A percentile compares a stretch with the other conserved stretches of the same genome.
These are phyloP conservation scores for Falco rusticolus DNA, from an alignment of 2,797 vertebrate species.

Conservation along the genomic window DNA sequence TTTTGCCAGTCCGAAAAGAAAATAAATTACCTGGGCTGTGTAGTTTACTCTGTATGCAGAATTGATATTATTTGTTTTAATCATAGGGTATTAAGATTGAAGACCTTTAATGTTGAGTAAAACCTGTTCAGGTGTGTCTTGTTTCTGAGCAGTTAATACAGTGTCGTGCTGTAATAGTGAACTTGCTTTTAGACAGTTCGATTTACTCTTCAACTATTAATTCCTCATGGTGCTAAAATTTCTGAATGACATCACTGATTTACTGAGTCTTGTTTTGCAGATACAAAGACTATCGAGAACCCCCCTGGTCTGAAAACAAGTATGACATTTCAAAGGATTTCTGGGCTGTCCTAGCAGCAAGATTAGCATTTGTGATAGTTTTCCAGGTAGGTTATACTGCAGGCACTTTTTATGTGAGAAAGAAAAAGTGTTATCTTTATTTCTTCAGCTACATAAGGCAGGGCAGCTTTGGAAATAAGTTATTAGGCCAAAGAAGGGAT, in stretches of 20 bases:
- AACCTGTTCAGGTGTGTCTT: background rate
- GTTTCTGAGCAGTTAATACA: background rate
- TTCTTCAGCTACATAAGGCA: background rate
- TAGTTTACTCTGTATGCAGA: background rate
- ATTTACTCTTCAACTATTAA: background rate
- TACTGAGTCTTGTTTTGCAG: constrained; percentile 42
- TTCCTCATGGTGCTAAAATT: background rate
- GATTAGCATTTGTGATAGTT: constrained; percentile 92
- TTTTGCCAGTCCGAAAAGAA: background rate
- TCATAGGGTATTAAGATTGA: background rate
- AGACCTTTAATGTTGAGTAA: background rate
- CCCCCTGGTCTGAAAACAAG: constrained; percentile 87
- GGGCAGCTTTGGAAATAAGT: background rate
- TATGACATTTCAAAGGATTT: constrained; percentile 95
- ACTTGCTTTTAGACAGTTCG: background rate
- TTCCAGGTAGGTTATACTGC: constrained; percentile 87
- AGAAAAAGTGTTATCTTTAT: background rate
- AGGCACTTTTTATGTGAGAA: background rate
- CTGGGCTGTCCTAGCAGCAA: constrained; percentile 93
- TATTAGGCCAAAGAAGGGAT: background rate
- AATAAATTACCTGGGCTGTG: background rate
- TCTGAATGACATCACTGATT: background rate
- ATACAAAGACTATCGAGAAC: constrained; percentile 94
- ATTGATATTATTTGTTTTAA: background rate
- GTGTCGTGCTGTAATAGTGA: background rate